phyloP scores from a whole-genome alignment of 1,140 invertebrate species.

The Brachionus angularis region DNA sequence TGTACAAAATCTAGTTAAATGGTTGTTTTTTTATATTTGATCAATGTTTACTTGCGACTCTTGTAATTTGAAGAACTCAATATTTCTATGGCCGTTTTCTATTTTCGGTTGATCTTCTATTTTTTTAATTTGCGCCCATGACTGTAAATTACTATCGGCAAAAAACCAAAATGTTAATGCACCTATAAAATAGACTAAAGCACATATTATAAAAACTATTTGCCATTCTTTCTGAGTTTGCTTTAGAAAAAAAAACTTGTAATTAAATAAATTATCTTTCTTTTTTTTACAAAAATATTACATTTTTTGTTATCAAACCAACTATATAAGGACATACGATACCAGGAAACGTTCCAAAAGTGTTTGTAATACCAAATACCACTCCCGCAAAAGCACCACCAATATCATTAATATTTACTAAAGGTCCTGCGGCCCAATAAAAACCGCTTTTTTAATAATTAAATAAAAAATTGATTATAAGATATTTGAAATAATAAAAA shows the following conservation, averaged over 20 bases:
- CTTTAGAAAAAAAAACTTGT: slow-evolving; percentile 37
- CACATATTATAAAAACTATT: slow-evolving; percentile 34
- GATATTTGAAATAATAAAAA: background rate
- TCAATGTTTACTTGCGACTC: no score
- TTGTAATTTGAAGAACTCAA: no score
- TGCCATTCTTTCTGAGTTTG: slow-evolving; percentile 3
- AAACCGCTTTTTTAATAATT: slow-evolving; percentile 31
- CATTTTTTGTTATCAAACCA: slow-evolving; percentile 52
- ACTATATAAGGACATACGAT: slow-evolving; percentile 54
- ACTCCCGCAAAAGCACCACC: slow-evolving; percentile 78
- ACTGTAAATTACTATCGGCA: background rate
- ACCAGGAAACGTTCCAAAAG: slow-evolving; percentile 55
- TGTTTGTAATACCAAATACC: slow-evolving; percentile 56
- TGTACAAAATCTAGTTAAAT: no score
- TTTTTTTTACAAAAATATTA: background rate
- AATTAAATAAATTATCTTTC: background rate
- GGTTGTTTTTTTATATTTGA: no score
- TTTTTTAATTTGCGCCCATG: background rate
- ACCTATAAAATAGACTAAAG: slow-evolving; percentile 2
- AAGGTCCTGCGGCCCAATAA: slow-evolving; percentile 65
- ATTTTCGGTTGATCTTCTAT: no score
- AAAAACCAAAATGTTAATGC: background rate
- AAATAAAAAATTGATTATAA: background rate
- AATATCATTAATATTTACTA: slow-evolving; percentile 81
- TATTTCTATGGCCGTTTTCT: no score